These are phyloP conservation scores for Scleropages formosus DNA, from an alignment of 2,797 vertebrate species.

Conservation along the genomic window DNA sequence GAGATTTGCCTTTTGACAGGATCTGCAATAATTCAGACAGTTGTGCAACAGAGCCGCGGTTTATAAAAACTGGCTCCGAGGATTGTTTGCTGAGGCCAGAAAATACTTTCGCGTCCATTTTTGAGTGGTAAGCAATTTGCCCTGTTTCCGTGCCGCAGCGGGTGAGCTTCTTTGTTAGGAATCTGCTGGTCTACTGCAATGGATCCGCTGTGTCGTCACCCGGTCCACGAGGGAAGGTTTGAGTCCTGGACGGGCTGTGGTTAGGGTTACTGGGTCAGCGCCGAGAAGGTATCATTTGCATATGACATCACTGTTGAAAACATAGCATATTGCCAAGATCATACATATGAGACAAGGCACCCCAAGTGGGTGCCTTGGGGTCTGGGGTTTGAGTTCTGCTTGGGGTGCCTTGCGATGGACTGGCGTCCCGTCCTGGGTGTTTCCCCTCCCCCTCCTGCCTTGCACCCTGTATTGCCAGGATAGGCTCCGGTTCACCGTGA, in stretches of 20 bases:
- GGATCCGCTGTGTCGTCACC: not conserved
- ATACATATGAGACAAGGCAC: too few species aligned
- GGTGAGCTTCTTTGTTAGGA: not conserved
- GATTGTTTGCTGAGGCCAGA: not conserved
- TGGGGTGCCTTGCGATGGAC: too few species aligned
- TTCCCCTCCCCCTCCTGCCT: too few species aligned
- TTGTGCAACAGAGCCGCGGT: not conserved
- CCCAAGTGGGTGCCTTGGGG: too few species aligned
- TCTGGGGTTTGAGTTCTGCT: too few species aligned
- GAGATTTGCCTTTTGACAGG: not conserved
- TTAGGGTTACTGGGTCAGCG: too few species aligned
- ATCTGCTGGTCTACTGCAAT: not conserved
- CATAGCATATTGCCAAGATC: not conserved
- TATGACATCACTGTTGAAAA: not conserved
- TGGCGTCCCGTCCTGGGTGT: too few species aligned
- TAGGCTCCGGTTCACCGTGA: too few species aligned
- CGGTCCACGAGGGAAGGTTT: not conserved
- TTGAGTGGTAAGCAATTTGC: not conserved
- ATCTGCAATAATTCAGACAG: conserved; percentile 4
- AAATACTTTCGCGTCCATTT: not conserved
- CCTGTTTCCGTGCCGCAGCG: not conserved
- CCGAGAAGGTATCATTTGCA: too few species aligned
- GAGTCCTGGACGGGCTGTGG: too few species aligned
- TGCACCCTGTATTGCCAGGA: too few species aligned
- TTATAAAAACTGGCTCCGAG: not conserved